Evolutionary conservation across 1,140 invertebrate genomes (phyloP).

Genomic region (Procambarus clarkii): DNA sequence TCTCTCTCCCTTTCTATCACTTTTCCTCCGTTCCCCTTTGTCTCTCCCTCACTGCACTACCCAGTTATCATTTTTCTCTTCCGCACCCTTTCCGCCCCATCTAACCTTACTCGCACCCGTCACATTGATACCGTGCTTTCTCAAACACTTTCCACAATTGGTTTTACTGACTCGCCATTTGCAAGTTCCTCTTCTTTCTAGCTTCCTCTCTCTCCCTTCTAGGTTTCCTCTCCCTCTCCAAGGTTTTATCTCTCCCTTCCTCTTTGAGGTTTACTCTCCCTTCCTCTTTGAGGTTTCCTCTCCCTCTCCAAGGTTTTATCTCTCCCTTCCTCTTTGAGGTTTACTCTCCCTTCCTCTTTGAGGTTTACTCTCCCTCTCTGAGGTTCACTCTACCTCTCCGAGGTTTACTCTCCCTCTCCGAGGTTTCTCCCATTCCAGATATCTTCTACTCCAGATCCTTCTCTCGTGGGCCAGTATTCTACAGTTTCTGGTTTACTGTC

Average conservation of each 20-base stretch:
- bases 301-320: background rate
- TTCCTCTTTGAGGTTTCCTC: background rate
- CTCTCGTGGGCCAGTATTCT: no score
- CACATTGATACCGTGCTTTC: background rate
- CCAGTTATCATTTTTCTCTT: background rate
- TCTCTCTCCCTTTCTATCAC: background rate
- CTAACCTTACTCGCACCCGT: background rate
- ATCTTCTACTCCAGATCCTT: no score
- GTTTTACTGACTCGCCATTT: no score
- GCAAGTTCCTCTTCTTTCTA: no score
- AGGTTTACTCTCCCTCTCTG: background rate
- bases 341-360: background rate
- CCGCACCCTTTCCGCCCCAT: background rate
- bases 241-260: no score
- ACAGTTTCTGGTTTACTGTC: background rate
- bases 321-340: background rate
- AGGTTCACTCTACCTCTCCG: no score
- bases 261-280: background rate
- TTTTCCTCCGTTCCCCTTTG: background rate
- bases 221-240: no score
- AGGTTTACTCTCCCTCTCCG: background rate
- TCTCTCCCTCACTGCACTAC: background rate
- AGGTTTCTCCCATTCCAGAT: background rate
- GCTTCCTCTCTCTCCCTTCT: no score
- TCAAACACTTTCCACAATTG: background rate